Evolutionary conservation across 1,140 invertebrate species (phyloP).

Genomic region (Glomeris maerens): DNA sequence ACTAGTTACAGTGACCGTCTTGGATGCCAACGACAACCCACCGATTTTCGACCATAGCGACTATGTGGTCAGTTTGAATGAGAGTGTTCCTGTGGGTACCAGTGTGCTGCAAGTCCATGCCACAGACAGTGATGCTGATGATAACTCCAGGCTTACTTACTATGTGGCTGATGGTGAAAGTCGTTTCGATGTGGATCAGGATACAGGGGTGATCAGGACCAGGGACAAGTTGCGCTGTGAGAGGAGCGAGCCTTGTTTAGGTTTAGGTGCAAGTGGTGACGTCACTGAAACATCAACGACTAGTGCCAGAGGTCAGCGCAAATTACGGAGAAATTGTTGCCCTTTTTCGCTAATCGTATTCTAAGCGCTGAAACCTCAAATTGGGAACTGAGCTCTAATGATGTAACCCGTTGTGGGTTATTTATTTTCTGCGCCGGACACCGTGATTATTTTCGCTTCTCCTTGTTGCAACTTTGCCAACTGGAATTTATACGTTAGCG

Average conservation of each 20-base stretch:
- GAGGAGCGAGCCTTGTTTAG: slow-evolving; percentile 57
- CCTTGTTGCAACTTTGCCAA: too few species aligned
- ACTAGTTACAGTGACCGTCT: slow-evolving; percentile 73
- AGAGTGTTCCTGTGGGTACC: slow-evolving; percentile 75
- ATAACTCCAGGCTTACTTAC: slow-evolving; percentile 83
- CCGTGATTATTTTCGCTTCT: too few species aligned
- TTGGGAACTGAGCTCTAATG: too few species aligned
- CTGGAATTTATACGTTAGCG: too few species aligned
- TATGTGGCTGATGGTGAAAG: slow-evolving; percentile 67
- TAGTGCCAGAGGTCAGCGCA: too few species aligned
- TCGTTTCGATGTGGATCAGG: slow-evolving; percentile 75
- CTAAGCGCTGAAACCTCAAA: too few species aligned
- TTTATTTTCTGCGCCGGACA: too few species aligned
- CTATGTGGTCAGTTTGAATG: slow-evolving; percentile 78
- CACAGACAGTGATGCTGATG: slow-evolving; percentile 76
- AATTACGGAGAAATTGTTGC: too few species aligned
- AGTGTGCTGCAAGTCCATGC: slow-evolving; percentile 76
- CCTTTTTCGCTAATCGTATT: too few species aligned
- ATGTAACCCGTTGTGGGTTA: too few species aligned
- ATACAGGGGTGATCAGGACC: slow-evolving; percentile 70
- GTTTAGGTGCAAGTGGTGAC: too few species aligned
- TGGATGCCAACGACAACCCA: slow-evolving; percentile 90
- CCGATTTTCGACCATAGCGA: slow-evolving; percentile 86
- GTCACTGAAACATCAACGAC: too few species aligned
- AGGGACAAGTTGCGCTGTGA: slow-evolving; percentile 44